Percentiles rank a stretch among this genome's conserved stretches.
phyloP scores from a whole-genome alignment of 2,797 vertebrate species.

The Hoplostethus atlanticus region DNA sequence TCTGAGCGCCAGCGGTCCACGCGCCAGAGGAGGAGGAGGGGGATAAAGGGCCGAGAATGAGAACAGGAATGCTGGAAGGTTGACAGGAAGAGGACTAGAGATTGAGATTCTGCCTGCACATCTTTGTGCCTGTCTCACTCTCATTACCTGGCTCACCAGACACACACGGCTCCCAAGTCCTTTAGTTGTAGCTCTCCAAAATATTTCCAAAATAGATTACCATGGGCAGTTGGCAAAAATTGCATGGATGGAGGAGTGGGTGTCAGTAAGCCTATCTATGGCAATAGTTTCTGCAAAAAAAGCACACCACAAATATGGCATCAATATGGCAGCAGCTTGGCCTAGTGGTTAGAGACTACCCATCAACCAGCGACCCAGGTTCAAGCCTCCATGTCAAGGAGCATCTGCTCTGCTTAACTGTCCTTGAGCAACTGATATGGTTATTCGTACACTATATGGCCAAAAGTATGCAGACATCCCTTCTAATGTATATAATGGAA shows the following conservation, averaged over 20 bases:
- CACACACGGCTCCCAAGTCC: not conserved
- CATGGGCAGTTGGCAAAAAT: not conserved
- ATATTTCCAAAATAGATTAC: not conserved
- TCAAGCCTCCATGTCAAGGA: too few species aligned
- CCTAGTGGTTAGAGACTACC: too few species aligned
- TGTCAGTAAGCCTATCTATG: not conserved
- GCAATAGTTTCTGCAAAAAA: not conserved
- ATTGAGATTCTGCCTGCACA: conserved; percentile 21
- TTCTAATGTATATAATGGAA: too few species aligned
- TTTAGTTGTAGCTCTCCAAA: not conserved
- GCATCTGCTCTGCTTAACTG: too few species aligned
- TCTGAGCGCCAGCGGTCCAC: conserved; percentile 28
- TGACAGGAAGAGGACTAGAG: conserved; percentile 33
- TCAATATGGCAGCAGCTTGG: not conserved
- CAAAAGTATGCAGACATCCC: too few species aligned
- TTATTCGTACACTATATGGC: too few species aligned
- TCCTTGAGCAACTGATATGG: too few species aligned
- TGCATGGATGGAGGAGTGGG: not conserved
- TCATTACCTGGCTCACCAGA: conserved; percentile 6
- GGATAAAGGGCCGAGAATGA: conserved; percentile 15
- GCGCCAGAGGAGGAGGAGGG: conserved; percentile 23
- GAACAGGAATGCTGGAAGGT: conserved; percentile 58
- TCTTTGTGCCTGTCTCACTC: conserved; percentile 11
- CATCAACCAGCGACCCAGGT: too few species aligned
- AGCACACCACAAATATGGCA: not conserved